Conservation (phyloP, 2,113 vertebrate genomes). For the Tamias sibiricus region DNA sequence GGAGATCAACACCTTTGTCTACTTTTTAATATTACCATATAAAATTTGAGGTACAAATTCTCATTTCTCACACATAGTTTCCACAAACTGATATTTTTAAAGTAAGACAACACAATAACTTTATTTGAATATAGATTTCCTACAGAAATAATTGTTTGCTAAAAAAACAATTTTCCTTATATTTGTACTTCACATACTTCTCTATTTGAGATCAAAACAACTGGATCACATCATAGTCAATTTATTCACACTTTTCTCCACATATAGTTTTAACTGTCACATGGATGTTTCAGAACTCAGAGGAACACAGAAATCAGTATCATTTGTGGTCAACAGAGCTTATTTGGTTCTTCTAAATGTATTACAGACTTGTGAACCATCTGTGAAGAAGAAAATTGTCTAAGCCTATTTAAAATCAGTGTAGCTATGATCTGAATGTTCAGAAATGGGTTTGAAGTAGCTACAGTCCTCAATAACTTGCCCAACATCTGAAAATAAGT, state of each 20-base stretch:
- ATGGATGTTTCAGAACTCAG: neutral
- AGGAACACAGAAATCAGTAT: neutral
- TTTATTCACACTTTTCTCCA: conserved; percentile 4
- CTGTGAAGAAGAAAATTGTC: conserved; percentile 47
- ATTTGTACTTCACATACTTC: neutral
- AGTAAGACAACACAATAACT: neutral
- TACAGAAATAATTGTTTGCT: neutral
- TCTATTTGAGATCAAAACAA: conserved; percentile 33
- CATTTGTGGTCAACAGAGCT: conserved; percentile 40
- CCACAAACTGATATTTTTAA: neutral
- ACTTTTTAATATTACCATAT: neutral
- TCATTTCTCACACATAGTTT: neutral
- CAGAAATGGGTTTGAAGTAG: conserved; percentile 22
- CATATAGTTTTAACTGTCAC: conserved; percentile 24
- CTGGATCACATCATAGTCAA: neutral
- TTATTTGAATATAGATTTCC: neutral
- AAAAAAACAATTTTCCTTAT: neutral
- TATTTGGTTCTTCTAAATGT: conserved; percentile 33
- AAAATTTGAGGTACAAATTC: neutral
- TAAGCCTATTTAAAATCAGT: conserved; percentile 52
- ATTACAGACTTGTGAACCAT: conserved; percentile 56
- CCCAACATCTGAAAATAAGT: neutral
- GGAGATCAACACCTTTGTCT: neutral
- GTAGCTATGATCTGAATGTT: neutral
- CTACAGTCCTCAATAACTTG: conserved; percentile 30